Base-by-base conservation (phyloP, 2,797 vertebrate genomes). In the Hyperoplus immaculatus region DNA sequence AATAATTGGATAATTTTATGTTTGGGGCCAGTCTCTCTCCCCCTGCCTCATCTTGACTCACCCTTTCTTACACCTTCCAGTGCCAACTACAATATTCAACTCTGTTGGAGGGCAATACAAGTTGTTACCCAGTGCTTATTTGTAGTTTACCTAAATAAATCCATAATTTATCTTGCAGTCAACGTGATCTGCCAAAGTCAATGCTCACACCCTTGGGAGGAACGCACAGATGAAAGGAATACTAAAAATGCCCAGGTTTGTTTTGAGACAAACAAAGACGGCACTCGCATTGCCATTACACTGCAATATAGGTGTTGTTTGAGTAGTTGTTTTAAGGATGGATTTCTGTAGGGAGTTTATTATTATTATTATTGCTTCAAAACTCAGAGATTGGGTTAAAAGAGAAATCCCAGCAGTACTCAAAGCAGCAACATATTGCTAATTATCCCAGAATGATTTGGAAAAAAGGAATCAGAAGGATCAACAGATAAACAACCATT, bases 151-250 rank as follows among this genome's bases (percentile, higher is more conserved):
- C n/a, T 75, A 29, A 71, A 86, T 73, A 47, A 81, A 72, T 82
- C 66, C 3, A 65, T 65, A 55, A 77, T 84, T 62, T 79, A 15
- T 67, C 50, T 54, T 72, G 36, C 6, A 73, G 56, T 47, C 42
- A 69, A 82, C 72, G 43, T 55, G 60, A 72, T 78, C 64, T 80
- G 70, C 55, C 62, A 68, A 83, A 77, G 67, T 73, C 43, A 66
- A 41, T 69, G 39, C 68, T 38, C 43, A 13, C 51, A 77, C 63
- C 60, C 38, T 75, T 36, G 54, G 73, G 62, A 82, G 39, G 66
- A 39, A 78, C n/a, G 42, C 39, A 49, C 39, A 84, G 51, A 77
- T 68, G 47, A 78, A 79, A 38, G 38, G 70, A 85, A 87, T 76
- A 77, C 47, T 75, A 84, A 81, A 69, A 78, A 70, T 70, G 56